Percentiles rank a stretch among this genome's conserved stretches.
These are phyloP conservation scores for Agapornis roseicollis DNA, from an alignment of 2,113 vertebrate species.

Conservation along the genomic window DNA sequence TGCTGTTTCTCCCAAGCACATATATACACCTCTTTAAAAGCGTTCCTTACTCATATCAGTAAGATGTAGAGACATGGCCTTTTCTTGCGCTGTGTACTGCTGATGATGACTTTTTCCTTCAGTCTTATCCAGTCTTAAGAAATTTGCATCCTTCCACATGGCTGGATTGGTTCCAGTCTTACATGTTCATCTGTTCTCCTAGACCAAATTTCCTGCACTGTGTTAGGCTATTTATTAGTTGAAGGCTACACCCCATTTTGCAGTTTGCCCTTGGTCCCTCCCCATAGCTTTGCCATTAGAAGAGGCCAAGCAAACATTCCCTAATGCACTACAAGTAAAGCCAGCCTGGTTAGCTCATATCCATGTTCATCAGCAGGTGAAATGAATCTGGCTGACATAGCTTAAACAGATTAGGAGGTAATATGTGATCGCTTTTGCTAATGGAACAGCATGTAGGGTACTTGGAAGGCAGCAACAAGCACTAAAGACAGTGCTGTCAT, in stretches of 20 bases:
- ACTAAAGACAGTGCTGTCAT: background rate
- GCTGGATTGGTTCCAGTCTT: background rate
- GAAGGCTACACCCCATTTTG: background rate
- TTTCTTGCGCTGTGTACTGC: background rate
- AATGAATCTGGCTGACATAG: background rate
- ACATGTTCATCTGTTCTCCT: background rate
- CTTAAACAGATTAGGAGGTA: slow-evolving; percentile 11
- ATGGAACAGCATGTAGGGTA: background rate
- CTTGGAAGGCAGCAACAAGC: background rate
- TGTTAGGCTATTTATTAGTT: background rate
- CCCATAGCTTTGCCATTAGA: background rate
- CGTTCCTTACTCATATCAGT: background rate
- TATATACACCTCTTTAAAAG: background rate
- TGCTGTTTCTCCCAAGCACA: background rate
- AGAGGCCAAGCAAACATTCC: background rate
- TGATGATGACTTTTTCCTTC: background rate
- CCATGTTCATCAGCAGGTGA: slow-evolving; percentile 30
- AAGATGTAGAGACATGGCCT: background rate
- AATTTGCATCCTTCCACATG: background rate
- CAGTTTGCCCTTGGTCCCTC: background rate
- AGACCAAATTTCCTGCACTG: background rate
- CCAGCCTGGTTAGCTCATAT: slow-evolving; percentile 44
- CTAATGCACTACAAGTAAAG: background rate
- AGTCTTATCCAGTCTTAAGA: background rate
- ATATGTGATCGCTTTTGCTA: background rate